phyloP scores from a whole-genome alignment of 2,113 vertebrate species.

The Vulpes vulpes region DNA sequence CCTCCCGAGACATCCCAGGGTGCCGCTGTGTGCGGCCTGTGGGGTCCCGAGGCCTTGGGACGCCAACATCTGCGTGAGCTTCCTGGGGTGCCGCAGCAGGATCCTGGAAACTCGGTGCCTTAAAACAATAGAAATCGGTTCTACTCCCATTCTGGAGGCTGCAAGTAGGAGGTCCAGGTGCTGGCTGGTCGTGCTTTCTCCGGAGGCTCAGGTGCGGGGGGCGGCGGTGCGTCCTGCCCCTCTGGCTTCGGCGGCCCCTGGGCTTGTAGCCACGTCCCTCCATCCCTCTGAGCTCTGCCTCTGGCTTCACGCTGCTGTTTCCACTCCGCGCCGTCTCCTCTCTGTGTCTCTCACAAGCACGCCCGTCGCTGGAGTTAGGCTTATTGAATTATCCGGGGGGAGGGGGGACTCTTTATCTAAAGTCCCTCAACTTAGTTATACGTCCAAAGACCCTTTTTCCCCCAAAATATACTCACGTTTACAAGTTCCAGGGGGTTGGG shows the following conservation, averaged over 20 bases:
- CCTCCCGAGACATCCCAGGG: rapidly evolving
- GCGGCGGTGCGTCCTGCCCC: not conserved
- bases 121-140: too few species aligned
- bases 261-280: not conserved
- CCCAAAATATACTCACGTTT: not conserved
- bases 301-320: rapidly evolving
- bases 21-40: too few species aligned
- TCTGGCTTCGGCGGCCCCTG: not conserved
- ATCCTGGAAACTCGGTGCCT: not conserved
- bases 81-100: not conserved
- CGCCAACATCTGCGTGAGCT: not conserved
- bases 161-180: not conserved
- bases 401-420: not conserved
- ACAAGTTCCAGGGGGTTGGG: not conserved
- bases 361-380: not conserved
- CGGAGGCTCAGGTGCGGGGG: too few species aligned
- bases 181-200: rapidly evolving
- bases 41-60: not conserved
- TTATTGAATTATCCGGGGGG: not conserved
- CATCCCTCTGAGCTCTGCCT: not conserved
- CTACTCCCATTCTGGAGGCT: not conserved
- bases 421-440: not conserved
- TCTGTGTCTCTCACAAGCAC: not conserved
- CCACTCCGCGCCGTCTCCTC: too few species aligned
- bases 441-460: not conserved